These are phyloP conservation scores for Asarcornis scutulata DNA, from an alignment of 2,113 vertebrate species.

Conservation along the genomic window DNA sequence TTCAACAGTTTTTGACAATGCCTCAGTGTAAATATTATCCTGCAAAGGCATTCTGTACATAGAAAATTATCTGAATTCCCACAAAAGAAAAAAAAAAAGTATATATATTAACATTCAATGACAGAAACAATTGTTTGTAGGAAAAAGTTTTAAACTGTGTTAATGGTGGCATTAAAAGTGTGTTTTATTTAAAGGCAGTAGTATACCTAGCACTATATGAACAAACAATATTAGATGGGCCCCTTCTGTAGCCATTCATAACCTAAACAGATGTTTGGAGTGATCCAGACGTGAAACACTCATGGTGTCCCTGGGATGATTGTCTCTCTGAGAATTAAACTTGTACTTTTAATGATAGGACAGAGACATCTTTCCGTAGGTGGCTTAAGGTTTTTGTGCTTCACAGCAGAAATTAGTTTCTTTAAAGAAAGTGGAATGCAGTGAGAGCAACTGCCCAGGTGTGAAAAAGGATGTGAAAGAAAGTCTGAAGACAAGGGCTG, in stretches of 20 bases:
- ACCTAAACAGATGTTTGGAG: neutral
- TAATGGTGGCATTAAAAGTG: neutral
- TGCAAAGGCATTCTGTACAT: neutral
- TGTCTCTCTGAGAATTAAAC: neutral
- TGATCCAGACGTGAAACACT: neutral
- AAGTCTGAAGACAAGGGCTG: neutral
- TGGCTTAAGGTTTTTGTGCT: neutral
- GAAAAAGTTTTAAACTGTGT: neutral
- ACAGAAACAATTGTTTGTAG: neutral
- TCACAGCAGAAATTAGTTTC: neutral
- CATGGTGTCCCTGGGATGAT: neutral
- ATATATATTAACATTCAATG: neutral
- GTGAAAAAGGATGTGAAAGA: neutral
- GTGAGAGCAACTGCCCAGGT: neutral
- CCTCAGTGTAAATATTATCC: rapidly evolving
- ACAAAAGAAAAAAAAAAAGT: neutral
- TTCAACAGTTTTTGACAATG: neutral
- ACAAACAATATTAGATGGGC: neutral
- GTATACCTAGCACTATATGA: neutral
- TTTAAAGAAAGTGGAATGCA: neutral
- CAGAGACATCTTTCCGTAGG: neutral
- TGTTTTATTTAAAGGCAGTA: neutral
- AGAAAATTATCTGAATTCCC: neutral
- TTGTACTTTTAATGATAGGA: neutral
- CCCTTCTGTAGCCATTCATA: neutral